Percentiles rank a stretch among this genome's conserved stretches.
phyloP scores from a whole-genome alignment of 2,888 invertebrate genomes.

The Dilophus febrilis region DNA sequence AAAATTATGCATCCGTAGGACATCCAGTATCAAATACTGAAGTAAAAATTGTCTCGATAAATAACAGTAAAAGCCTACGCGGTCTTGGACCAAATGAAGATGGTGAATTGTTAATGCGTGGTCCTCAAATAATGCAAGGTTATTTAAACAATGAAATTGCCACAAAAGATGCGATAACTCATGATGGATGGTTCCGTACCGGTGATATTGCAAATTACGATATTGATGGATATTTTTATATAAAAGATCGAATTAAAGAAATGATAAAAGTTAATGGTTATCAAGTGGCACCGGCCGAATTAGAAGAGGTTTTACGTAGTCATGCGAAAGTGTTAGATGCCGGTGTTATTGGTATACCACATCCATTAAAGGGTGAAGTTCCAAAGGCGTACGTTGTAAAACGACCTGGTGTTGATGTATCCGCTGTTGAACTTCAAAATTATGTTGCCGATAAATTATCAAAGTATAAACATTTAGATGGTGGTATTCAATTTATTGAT shows the following conservation, averaged over 20 bases:
- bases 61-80: slow-evolving; percentile 26
- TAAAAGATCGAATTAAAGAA: slow-evolving; percentile 55
- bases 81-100: slow-evolving; percentile 23
- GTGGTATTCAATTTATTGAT: slow-evolving; percentile 40
- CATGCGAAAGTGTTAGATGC: slow-evolving; percentile 59
- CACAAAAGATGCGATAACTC: slow-evolving; percentile 41
- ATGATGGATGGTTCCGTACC: slow-evolving; percentile 47
- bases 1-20: slow-evolving; percentile 28
- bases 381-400: slow-evolving; percentile 51
- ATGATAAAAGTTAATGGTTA: slow-evolving; percentile 46
- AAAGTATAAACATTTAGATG: slow-evolving; percentile 46
- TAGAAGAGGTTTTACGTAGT: slow-evolving; percentile 42
- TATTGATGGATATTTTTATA: slow-evolving; percentile 38
- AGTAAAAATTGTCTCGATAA: slow-evolving; percentile 36
- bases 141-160: slow-evolving; percentile 52
- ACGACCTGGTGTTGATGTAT: slow-evolving; percentile 27
- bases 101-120: slow-evolving; percentile 50
- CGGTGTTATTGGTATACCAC: slow-evolving; percentile 49
- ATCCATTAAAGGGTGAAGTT: slow-evolving; percentile 43
- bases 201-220: slow-evolving; percentile 45
- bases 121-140: slow-evolving; percentile 59
- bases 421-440: slow-evolving; percentile 33
- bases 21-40: slow-evolving; percentile 38
- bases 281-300: slow-evolving; percentile 66
- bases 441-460: slow-evolving; percentile 45